Conservation (phyloP, 2,797 vertebrate species). For the Gephyroberyx darwinii region DNA sequence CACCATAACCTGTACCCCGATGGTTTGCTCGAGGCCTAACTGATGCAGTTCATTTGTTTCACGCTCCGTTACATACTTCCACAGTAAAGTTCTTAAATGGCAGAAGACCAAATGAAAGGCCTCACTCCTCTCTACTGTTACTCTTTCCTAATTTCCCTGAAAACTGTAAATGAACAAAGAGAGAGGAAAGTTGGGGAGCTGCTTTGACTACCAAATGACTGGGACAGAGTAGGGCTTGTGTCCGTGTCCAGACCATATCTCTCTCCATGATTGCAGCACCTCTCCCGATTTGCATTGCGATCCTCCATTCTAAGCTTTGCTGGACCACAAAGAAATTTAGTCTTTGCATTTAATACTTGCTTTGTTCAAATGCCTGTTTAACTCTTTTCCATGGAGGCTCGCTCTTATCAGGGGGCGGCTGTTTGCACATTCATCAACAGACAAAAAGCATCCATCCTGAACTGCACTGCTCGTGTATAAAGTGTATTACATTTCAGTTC, state of each 20-base stretch:
- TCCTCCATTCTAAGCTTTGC: constrained; percentile 66
- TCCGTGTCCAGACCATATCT: constrained; percentile 71
- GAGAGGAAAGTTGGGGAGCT: constrained; percentile 71
- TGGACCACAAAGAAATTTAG: constrained; percentile 74
- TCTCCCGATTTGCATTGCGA: constrained; percentile 82
- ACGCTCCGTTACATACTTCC: not conserved
- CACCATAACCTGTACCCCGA: not conserved
- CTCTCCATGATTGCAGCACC: constrained; percentile 72
- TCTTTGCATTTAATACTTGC: constrained; percentile 81
- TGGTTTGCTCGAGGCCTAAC: too few relatives aligned
- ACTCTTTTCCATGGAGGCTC: constrained; percentile 59
- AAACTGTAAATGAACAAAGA: constrained; percentile 81
- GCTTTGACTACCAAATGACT: constrained; percentile 84
- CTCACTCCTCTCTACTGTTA: constrained; percentile 59
- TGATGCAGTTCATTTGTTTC: too few relatives aligned
- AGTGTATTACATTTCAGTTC: not conserved
- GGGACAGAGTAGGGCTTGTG: constrained; percentile 70
- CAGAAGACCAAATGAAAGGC: constrained; percentile 19
- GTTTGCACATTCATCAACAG: constrained; percentile 71
- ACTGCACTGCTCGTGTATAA: not conserved
- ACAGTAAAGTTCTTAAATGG: constrained; percentile 12
- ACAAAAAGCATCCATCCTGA: constrained; percentile 50
- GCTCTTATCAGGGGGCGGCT: constrained; percentile 64
- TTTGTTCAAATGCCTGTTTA: constrained; percentile 73
- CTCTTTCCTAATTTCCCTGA: constrained; percentile 79